Evolutionary conservation across 1,140 invertebrate genomes (phyloP).

Genomic region (Delia radicum): DNA sequence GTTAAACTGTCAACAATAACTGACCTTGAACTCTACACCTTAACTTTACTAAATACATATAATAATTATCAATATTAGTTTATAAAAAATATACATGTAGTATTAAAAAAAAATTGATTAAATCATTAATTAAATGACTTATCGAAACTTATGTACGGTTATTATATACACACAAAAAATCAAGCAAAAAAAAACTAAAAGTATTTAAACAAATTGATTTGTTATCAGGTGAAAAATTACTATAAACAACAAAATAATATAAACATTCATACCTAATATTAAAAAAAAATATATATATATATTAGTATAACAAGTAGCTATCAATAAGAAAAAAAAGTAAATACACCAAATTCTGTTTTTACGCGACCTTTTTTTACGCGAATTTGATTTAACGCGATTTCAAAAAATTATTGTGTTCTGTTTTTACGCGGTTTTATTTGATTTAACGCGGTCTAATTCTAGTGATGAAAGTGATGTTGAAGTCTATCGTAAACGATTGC

Average conservation of each 20-base stretch:
- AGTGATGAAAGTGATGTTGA: too few species aligned
- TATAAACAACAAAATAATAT: not conserved
- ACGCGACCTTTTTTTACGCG: too few species aligned
- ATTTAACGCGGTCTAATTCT: too few species aligned
- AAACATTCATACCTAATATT: not conserved
- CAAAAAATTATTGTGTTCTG: too few species aligned
- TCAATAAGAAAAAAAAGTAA: too few species aligned
- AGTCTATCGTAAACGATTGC: too few species aligned
- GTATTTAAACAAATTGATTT: not conserved
- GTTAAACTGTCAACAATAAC: not conserved
- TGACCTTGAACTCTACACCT: not conserved
- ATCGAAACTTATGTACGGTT: not conserved
- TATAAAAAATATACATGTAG: not conserved
- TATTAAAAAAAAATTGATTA: not conserved
- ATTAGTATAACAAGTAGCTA: too few species aligned
- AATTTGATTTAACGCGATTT: too few species aligned
- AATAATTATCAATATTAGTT: not conserved
- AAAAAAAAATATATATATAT: not conserved
- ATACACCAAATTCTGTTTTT: too few species aligned
- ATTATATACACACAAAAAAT: not conserved
- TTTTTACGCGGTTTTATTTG: too few species aligned
- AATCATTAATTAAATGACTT: not conserved
- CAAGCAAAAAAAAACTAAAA: not conserved
- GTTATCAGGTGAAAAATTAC: conserved; percentile 4
- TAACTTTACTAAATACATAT: not conserved